Base-by-base conservation (phyloP, 2,797 vertebrate genomes). In the Buceros bicornis region DNA sequence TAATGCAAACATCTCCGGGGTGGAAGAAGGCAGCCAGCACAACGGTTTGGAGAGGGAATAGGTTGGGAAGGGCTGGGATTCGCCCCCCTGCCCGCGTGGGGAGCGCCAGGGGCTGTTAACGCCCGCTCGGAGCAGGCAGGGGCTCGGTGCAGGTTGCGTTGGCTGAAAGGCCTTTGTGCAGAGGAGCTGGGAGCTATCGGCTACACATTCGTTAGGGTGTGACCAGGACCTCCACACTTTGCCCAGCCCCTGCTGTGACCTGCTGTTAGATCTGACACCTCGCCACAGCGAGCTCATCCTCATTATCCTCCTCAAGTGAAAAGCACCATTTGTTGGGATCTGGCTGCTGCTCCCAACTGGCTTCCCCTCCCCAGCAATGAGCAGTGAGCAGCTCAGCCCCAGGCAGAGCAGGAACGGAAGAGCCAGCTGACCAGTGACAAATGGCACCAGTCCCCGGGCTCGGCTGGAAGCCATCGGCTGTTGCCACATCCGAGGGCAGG, bases 211-310 rank as follows among this genome's bases (percentile, higher is more conserved):
- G 26, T 72, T 78, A 86, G 82, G 82, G 70, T 37, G 84, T 53
- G 67, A 78, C 22, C 69, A 31, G 80, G 50, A 86, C 66, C 85
- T 76, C 51, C 66, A 40, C 79, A 29, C 71, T 60, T 88, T 8
- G 0, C 70, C 77, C 91, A 42, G 73, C 85, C 73, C 96, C 93
- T 89, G 95, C 96, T 94, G 96, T 76, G 96, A 93, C 93, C 96
- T 94, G 94, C 96, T 95, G 94, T 95, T 89, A 93, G 90, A 96
- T 87, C 70, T 95, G 86, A 97, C 96, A 96, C 94, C 88, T 96
- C 19, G 1, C 62, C 71, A 28, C 70, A 28, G 62, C 4, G 0
- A 61, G 43, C 61, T 82, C 84, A 28, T 67, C 33, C 90, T 96
- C 91, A 95, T 96, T 90, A 93, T 86, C 94, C 11, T 10, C 70